A percentile compares a stretch with the other conserved stretches of the same genome.
These are phyloP conservation scores for Coenonympha glycerion DNA, from an alignment of 2,888 invertebrate species.

Conservation along the genomic window DNA sequence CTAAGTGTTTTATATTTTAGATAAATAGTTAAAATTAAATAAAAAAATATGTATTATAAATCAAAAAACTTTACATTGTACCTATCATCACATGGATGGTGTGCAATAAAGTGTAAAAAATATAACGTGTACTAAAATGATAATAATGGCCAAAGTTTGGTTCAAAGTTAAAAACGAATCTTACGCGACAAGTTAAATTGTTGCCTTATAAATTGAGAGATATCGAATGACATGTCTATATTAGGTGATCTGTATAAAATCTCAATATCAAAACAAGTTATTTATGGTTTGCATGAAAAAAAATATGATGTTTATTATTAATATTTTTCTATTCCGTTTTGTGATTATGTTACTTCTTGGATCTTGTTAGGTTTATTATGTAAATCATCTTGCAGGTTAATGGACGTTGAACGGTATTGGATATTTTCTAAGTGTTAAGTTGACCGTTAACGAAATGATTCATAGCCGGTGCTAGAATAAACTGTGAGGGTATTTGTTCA, in stretches of 20 bases:
- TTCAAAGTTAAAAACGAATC: background rate
- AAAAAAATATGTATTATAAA: too few relatives aligned
- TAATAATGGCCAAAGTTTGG: background rate
- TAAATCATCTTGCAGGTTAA: slow-evolving; percentile 53
- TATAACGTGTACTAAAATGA: background rate
- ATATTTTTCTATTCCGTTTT: slow-evolving; percentile 24
- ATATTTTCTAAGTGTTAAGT: slow-evolving; percentile 56
- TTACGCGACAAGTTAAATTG: slow-evolving; percentile 9
- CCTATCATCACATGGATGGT: too few relatives aligned
- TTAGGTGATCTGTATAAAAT: slow-evolving; percentile 23
- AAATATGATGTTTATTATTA: slow-evolving; percentile 35
- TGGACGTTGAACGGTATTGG: slow-evolving; percentile 51
- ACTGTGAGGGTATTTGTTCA: slow-evolving; percentile 66
- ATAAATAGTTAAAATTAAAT: too few relatives aligned
- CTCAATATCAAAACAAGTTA: slow-evolving; percentile 22
- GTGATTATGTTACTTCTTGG: slow-evolving; percentile 25
- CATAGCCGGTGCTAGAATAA: slow-evolving; percentile 69
- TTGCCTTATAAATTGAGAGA: slow-evolving; percentile 15
- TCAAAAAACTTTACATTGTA: too few relatives aligned
- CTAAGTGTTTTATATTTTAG: too few relatives aligned
- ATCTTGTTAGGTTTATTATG: slow-evolving; percentile 49
- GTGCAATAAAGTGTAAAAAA: background rate
- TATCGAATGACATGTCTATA: slow-evolving; percentile 26
- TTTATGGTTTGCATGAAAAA: slow-evolving; percentile 32
- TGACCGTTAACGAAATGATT: slow-evolving; percentile 71